Base-by-base conservation (phyloP, 2,113 vertebrate species). In the Speoplatyrhinus poulsoni region DNA sequence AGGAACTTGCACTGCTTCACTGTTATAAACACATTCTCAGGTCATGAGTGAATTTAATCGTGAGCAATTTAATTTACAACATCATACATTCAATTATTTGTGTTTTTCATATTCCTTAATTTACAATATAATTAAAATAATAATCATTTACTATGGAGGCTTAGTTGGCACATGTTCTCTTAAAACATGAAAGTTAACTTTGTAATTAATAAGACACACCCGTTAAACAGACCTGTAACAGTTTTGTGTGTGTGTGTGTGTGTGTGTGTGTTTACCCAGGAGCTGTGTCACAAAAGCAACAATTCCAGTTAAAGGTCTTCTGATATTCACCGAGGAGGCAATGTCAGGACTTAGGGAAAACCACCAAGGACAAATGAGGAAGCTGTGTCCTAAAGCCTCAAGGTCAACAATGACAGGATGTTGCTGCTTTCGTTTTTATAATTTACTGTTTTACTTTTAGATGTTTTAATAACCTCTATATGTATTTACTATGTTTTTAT, bases 151-250 rank as follows among this genome's bases (percentile, higher is more conserved):
- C 12, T 65, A 52, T 62, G 19, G 0, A 12, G 59, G 32, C 16
- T 33, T 79, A 65, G 15, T 69, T 16, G 33, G 13, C 48, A 12
- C 65, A 7, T 62, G 53, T 60, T 58, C 15, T 50, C 15, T 63
- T 67, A 32, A 72, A 77, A 83, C 17, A 55, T 55, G 33, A 54
- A 55, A 72, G 46, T n/a, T 69, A 19, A 5, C n/a, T 62, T 53
- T 9, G 47, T 9, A 56, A 68, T 82, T 88, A 83, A 89, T 86
- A 86, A 76, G 71, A 80, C 81, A 85, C 71, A 72, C 69, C 81
- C 91, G 90, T 92, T 92, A 92, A 91, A 91, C 84, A 88, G 67
- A 76, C 72, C 82, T 80, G 72, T 92, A 89, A 90, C 90, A 90
- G 86, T 88, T 91, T 84, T 85, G 81, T 85, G 36, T 41, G 36